Conservation (phyloP, 2,797 vertebrate species). For the Pseudopleuronectes americanus region DNA sequence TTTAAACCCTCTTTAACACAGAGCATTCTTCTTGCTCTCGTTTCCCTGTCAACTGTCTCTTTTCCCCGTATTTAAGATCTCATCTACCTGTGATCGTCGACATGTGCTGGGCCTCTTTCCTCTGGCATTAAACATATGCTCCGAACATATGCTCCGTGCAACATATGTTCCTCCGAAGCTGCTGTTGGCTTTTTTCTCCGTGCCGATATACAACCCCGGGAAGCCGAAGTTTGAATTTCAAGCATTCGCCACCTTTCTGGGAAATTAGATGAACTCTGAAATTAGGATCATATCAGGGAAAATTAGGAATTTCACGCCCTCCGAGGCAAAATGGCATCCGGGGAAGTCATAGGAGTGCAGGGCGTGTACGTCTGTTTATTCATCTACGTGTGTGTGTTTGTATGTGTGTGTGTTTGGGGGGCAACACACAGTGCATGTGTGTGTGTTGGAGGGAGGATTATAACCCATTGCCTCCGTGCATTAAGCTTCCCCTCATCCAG, state of each 20-base stretch:
- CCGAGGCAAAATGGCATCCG: constrained; percentile 43
- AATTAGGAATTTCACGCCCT: constrained; percentile 58
- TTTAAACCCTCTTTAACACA: constrained; percentile 13
- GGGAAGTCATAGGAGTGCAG: constrained; percentile 42
- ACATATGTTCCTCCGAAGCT: constrained; percentile 54
- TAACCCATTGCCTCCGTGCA: constrained; percentile 87
- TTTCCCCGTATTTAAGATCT: constrained; percentile 34
- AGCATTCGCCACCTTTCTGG: constrained; percentile 40
- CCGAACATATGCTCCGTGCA: constrained; percentile 55
- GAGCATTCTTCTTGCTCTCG: background rate
- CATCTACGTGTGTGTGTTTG: constrained; percentile 28
- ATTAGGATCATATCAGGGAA: constrained; percentile 39
- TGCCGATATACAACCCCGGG: constrained; percentile 19
- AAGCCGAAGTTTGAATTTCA: constrained; percentile 29
- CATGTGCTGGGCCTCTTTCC: constrained; percentile 54
- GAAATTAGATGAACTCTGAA: constrained; percentile 37
- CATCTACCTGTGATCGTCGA: constrained; percentile 64
- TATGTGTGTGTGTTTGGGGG: constrained; percentile 12
- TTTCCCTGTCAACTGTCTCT: constrained; percentile 17
- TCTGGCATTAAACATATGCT: constrained; percentile 72
- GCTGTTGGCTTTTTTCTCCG: constrained; percentile 37
- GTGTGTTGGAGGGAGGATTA: constrained; percentile 60
- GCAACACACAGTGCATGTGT: constrained; percentile 27
- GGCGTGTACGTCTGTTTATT: constrained; percentile 33
- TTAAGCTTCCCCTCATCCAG: constrained; percentile 85